Evolutionary conservation across 2,888 invertebrate species (phyloP).

Genomic region (Cantharis flavilabris): DNA sequence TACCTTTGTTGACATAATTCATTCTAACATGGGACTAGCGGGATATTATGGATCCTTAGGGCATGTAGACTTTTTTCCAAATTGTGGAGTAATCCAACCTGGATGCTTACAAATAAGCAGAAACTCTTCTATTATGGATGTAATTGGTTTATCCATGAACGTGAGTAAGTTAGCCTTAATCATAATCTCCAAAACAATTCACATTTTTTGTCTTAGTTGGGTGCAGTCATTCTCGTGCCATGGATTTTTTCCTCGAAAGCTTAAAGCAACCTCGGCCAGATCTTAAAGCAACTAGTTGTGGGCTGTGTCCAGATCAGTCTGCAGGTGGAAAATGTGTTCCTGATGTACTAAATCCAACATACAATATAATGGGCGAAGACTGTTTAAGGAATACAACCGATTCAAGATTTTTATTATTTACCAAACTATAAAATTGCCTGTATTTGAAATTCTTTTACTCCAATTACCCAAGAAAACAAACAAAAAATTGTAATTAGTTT

Average conservation of each 20-base stretch:
- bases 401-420: neutral
- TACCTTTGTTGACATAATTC: constrained; percentile 60
- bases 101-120: constrained; percentile 56
- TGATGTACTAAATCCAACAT: neutral
- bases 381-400: neutral
- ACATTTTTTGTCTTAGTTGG: neutral
- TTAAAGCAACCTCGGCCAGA: neutral
- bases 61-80: constrained; percentile 65
- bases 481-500: too few relatives aligned
- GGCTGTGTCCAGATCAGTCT: neutral
- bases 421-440: neutral
- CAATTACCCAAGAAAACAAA: neutral
- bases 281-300: neutral
- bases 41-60: constrained; percentile 54
- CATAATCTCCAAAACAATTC: neutral
- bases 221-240: neutral
- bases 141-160: neutral
- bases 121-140: neutral
- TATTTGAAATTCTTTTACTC: neutral
- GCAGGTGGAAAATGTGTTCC: neutral
- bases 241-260: neutral
- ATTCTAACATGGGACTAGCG: constrained; percentile 58
- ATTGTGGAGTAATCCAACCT: constrained; percentile 63
- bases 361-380: neutral
- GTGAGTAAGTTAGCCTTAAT: neutral